phyloP scores from a whole-genome alignment of 2,113 vertebrate genomes.

The Saccopteryx leptura region DNA sequence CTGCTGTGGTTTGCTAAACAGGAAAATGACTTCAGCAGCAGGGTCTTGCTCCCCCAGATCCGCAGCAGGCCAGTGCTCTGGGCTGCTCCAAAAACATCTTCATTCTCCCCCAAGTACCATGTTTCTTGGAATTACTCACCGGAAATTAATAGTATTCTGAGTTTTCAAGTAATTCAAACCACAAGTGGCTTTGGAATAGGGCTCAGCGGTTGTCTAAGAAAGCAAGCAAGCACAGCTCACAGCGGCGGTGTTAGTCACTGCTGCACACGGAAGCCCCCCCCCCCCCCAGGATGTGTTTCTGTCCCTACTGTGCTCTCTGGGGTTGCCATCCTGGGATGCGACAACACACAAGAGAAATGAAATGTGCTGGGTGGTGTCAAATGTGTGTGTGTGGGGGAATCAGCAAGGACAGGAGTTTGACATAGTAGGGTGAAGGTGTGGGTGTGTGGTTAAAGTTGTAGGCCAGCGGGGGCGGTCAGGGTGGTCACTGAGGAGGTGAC shows the following conservation, averaged over 20 bases:
- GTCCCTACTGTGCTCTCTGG: background rate
- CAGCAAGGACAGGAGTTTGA: background rate
- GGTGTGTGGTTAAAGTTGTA: background rate
- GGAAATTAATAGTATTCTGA: slow-evolving; percentile 69
- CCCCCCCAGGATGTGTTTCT: background rate
- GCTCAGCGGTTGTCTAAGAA: background rate
- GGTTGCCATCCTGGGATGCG: background rate
- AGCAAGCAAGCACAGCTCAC: background rate
- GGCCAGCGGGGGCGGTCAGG: background rate
- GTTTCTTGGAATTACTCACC: slow-evolving; percentile 68
- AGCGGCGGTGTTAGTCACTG: background rate
- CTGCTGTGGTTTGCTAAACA: slow-evolving; percentile 45
- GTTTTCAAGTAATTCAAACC: slow-evolving; percentile 68
- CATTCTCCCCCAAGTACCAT: slow-evolving; percentile 68
- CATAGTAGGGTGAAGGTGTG: background rate
- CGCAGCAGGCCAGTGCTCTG: slow-evolving; percentile 39
- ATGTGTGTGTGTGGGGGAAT: fast-evolving
- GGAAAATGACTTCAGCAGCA: slow-evolving; percentile 59
- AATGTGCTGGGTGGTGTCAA: background rate
- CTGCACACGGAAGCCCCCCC: fast-evolving
- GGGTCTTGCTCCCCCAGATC: background rate
- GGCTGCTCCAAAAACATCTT: slow-evolving; percentile 73
- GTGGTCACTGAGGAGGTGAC: background rate
- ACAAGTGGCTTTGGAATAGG: slow-evolving; percentile 34
- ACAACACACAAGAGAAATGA: background rate